Percentiles rank a stretch among this genome's conserved stretches.
Evolutionary conservation across 2,113 vertebrate genomes (phyloP).

Genomic region (Gymnorhina tibicen): DNA sequence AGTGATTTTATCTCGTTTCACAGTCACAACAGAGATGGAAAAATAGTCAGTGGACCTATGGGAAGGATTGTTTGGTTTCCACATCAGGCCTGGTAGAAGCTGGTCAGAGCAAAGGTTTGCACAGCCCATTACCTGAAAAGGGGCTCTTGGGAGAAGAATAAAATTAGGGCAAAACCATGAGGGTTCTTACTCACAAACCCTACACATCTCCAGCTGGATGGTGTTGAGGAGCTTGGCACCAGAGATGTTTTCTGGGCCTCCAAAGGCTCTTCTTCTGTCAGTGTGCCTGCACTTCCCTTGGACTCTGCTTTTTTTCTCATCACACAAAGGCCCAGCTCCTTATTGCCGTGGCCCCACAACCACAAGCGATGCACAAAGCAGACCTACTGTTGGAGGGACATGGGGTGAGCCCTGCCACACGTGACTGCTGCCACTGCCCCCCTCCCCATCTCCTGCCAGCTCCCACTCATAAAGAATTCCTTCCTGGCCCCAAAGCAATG

Average conservation of each 20-base stretch:
- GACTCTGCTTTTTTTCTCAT: background rate
- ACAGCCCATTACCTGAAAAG: background rate
- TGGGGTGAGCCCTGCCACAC: accelerated
- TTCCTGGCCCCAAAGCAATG: background rate
- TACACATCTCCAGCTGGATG: background rate
- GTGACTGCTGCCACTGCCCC: background rate
- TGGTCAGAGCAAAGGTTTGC: background rate
- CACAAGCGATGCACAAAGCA: accelerated
- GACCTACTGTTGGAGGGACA: background rate
- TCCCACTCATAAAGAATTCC: accelerated
- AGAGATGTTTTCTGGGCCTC: background rate
- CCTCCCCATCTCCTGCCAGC: background rate
- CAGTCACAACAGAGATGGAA: background rate
- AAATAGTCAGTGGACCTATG: background rate
- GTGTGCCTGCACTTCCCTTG: accelerated
- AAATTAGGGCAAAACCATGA: background rate
- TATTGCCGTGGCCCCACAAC: background rate
- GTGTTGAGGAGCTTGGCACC: background rate
- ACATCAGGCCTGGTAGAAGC: background rate
- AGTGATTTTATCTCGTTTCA: background rate
- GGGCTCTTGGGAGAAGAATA: background rate
- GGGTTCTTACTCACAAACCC: background rate
- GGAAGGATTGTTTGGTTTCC: background rate
- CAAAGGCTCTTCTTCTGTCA: background rate
- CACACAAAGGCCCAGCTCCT: accelerated